Evolutionary conservation across 92 coral and sea anemone species (phyloP).

Genomic region (Bergia sp.): DNA sequence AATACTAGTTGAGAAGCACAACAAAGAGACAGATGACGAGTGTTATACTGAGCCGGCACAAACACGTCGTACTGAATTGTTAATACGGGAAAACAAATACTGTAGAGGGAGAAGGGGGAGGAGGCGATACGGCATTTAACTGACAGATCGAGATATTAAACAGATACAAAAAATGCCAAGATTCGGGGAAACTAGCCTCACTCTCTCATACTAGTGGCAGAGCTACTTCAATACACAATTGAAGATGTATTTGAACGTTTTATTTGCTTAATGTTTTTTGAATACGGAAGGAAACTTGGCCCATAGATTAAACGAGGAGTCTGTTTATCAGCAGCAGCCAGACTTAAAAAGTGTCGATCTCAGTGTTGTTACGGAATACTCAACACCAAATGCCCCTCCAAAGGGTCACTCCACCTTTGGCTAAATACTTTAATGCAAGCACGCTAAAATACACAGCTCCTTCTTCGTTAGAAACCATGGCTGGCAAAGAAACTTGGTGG

Average conservation of each 20-base stretch:
- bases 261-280: neutral
- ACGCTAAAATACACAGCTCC: neutral
- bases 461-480: neutral
- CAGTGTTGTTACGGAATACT: neutral
- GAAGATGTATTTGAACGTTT: too few relatives aligned
- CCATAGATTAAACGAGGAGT: neutral
- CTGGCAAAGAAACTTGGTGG: neutral
- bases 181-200: neutral
- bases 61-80: too few relatives aligned
- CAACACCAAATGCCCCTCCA: neutral
- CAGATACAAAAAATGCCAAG: neutral
- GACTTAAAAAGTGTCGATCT: neutral
- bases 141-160: neutral
- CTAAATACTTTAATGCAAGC: neutral
- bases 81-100: too few relatives aligned
- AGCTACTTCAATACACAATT: neutral
- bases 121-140: neutral
- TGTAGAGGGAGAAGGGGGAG: neutral
- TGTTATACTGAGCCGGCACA: too few relatives aligned
- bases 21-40: too few relatives aligned
- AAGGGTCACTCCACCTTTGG: neutral
- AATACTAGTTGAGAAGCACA: too few relatives aligned
- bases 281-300: neutral
- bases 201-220: neutral
- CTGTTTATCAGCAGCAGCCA: neutral